These are phyloP conservation scores for Dipodomys ordii DNA, from an alignment of 2,113 vertebrate species.

Conservation along the genomic window DNA sequence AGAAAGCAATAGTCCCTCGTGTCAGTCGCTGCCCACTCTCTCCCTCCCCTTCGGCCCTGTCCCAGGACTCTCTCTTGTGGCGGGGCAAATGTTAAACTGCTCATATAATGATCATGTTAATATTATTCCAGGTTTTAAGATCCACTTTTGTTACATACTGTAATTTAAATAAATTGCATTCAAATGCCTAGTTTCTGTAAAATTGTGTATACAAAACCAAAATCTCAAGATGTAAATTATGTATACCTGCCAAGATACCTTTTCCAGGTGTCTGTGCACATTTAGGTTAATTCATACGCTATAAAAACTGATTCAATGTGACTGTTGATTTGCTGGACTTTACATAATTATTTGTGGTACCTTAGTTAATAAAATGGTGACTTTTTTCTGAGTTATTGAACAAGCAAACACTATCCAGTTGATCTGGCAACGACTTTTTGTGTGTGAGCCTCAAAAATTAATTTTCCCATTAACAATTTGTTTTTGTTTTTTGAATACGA, in stretches of 20 bases:
- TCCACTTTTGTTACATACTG: conserved; percentile 92
- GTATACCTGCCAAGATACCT: conserved; percentile 90
- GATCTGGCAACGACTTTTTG: conserved; percentile 86
- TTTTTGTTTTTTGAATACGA: conserved; percentile 87
- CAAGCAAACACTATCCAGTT: conserved; percentile 87
- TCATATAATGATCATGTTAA: conserved; percentile 77
- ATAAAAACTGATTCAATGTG: conserved; percentile 88
- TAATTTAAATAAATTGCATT: conserved; percentile 91
- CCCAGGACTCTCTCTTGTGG: conserved; percentile 80
- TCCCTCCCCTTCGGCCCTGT: conserved; percentile 70
- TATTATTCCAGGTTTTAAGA: conserved; percentile 88
- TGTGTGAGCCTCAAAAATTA: conserved; percentile 86
- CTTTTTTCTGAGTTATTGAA: conserved; percentile 81
- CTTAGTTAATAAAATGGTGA: conserved; percentile 91
- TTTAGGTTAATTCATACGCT: conserved; percentile 88
- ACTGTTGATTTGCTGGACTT: conserved; percentile 89
- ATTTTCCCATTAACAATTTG: conserved; percentile 81
- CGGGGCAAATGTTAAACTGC: conserved; percentile 82
- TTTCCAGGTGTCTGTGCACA: conserved; percentile 85
- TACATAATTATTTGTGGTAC: conserved; percentile 91
- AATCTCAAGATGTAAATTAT: conserved; percentile 92
- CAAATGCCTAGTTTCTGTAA: conserved; percentile 91
- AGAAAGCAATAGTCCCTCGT: conserved; percentile 87
- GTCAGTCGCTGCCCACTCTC: conserved; percentile 61
- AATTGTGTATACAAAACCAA: conserved; percentile 91